Conservation (phyloP, 1,140 invertebrate species). For the Calliphora vicina region DNA sequence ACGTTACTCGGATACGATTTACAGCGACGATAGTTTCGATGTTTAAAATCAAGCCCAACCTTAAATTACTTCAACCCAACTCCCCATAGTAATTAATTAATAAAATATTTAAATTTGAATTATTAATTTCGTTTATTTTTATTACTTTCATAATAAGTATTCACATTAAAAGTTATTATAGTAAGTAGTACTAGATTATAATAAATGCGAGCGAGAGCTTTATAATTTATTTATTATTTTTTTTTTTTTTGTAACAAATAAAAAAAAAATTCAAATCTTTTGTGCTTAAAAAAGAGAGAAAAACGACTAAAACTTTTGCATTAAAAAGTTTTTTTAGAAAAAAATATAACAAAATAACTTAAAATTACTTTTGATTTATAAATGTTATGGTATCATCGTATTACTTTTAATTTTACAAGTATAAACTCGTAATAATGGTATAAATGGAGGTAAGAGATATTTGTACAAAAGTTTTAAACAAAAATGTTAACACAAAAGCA, state of each 20-base stretch:
- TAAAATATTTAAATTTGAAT: neutral
- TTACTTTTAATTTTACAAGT: too few species aligned
- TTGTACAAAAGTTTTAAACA: neutral
- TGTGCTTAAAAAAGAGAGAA: neutral
- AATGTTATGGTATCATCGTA: too few species aligned
- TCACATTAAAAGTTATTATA: neutral
- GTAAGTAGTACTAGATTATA: neutral
- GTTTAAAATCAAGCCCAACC: too few species aligned
- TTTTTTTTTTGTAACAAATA: neutral
- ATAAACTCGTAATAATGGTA: too few species aligned
- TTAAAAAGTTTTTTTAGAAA: too few species aligned
- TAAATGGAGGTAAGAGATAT: constrained; percentile 11
- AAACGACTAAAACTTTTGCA: neutral
- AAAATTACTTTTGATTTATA: too few species aligned
- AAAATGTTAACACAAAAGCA: neutral
- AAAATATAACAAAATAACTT: too few species aligned
- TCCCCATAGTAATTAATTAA: too few species aligned
- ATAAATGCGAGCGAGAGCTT: neutral
- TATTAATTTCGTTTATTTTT: neutral
- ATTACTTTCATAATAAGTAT: neutral
- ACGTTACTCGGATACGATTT: too few species aligned
- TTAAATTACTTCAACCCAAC: too few species aligned
- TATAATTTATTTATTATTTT: neutral
- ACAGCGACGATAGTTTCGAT: too few species aligned
- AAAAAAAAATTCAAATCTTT: constrained; percentile 4